phyloP scores from a whole-genome alignment of 1,140 invertebrate genomes.

The Papilio glaucus region DNA sequence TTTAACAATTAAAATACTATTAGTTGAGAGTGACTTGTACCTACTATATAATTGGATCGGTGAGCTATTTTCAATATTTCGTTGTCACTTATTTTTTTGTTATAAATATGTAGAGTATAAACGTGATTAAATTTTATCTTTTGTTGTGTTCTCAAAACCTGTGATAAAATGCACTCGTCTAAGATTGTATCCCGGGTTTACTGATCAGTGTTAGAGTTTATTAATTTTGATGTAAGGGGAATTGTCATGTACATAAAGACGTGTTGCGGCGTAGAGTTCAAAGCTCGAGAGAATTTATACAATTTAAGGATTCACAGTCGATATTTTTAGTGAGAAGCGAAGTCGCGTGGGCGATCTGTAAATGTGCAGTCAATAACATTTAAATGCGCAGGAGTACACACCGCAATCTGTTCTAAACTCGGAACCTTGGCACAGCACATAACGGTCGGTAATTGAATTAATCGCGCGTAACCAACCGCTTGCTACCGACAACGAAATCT shows the following conservation, averaged over 20 bases:
- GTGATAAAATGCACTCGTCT: no score
- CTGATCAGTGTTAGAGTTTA: no score
- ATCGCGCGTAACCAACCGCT: constrained; percentile 18
- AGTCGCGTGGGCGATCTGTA: constrained; percentile 9
- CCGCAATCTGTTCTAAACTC: constrained; percentile 10
- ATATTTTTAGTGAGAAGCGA: constrained; percentile 1
- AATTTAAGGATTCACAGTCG: background rate
- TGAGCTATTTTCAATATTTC: no score
- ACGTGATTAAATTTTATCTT: no score
- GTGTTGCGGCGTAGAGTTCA: background rate
- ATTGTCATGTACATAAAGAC: background rate
- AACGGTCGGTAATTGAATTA: constrained; percentile 31
- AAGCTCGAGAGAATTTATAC: background rate
- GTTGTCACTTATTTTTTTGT: no score
- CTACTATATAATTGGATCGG: no score
- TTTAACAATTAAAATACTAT: background rate
- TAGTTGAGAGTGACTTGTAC: no score
- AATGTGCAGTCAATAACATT: constrained; percentile 22
- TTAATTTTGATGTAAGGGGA: background rate
- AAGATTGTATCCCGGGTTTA: no score
- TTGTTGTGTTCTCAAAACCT: no score
- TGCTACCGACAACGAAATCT: constrained; percentile 9
- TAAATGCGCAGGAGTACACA: background rate
- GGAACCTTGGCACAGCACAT: constrained; percentile 26
- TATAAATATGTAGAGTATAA: no score